Conservation (phyloP, 2,797 vertebrate genomes). For the Myotis planiceps region DNA sequence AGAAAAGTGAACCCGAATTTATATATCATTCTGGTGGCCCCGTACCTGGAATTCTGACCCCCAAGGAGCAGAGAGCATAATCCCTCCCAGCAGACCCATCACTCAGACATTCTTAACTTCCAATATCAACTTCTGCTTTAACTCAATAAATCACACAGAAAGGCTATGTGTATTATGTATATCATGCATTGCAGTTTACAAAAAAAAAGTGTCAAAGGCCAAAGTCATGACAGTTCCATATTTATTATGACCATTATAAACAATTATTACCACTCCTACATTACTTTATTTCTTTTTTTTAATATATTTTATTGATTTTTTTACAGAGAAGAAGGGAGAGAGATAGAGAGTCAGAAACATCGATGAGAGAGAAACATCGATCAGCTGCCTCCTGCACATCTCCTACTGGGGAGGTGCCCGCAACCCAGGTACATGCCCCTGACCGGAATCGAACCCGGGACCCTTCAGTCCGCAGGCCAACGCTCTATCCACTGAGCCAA, state of each 20-base stretch:
- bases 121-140: background rate
- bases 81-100: background rate
- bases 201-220: background rate
- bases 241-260: background rate
- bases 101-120: background rate
- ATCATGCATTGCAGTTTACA: background rate
- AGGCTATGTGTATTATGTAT: fast-evolving
- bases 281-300: no score
- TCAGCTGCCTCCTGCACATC: no score
- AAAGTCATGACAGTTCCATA: background rate
- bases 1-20: background rate
- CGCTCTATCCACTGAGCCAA: no score
- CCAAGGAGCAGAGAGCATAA: background rate
- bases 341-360: no score
- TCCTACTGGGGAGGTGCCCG: no score
- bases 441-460: no score
- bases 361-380: no score
- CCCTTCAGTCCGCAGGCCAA: no score
- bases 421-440: no score
- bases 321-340: no score
- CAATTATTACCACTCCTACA: background rate
- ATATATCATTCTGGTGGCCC: background rate
- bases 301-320: no score
- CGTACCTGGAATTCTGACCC: background rate
- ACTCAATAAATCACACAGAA: no score